phyloP scores from a whole-genome alignment of 2,888 invertebrate species.

The Epistrophella euchroma region DNA sequence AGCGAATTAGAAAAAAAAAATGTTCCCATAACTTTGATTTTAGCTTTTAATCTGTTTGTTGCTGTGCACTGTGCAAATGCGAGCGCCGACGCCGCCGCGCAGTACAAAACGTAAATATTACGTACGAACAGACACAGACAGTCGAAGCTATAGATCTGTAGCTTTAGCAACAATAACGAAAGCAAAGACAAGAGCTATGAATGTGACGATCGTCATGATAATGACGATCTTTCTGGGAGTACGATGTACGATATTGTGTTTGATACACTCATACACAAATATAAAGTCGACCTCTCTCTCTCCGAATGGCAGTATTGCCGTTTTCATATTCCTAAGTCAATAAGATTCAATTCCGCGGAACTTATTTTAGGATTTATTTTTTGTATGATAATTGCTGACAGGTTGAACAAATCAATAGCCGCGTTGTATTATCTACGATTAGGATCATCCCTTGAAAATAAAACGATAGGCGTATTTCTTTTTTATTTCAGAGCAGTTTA shows the following conservation, averaged over 20 bases:
- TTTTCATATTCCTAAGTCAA: conserved; percentile 1
- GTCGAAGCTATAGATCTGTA: conserved; percentile 10
- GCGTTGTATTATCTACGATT: neutral
- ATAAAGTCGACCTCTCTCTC: conserved; percentile 28
- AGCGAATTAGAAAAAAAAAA: conserved; percentile 58
- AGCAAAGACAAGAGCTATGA: conserved; percentile 32
- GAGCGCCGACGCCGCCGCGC: neutral
- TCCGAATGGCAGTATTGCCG: conserved; percentile 35
- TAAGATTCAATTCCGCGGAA: neutral
- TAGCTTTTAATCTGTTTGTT: conserved; percentile 67
- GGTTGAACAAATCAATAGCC: neutral
- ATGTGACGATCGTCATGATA: conserved; percentile 35
- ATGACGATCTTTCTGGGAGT: conserved; percentile 49
- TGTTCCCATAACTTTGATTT: conserved; percentile 61
- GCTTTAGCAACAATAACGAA: conserved; percentile 12
- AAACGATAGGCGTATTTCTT: too few species aligned
- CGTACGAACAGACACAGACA: conserved; percentile 34
- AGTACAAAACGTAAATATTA: conserved; percentile 48
- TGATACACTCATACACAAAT: conserved; percentile 7
- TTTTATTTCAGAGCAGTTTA: too few species aligned
- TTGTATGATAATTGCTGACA: neutral
- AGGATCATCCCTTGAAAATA: too few species aligned
- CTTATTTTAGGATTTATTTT: neutral
- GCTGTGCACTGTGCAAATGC: conserved; percentile 35
- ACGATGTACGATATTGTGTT: conserved; percentile 58